A percentile compares a stretch with the other conserved stretches of the same genome.
Evolutionary conservation across 2,888 invertebrate species (phyloP).

Genomic region (Miltochrista miniata): DNA sequence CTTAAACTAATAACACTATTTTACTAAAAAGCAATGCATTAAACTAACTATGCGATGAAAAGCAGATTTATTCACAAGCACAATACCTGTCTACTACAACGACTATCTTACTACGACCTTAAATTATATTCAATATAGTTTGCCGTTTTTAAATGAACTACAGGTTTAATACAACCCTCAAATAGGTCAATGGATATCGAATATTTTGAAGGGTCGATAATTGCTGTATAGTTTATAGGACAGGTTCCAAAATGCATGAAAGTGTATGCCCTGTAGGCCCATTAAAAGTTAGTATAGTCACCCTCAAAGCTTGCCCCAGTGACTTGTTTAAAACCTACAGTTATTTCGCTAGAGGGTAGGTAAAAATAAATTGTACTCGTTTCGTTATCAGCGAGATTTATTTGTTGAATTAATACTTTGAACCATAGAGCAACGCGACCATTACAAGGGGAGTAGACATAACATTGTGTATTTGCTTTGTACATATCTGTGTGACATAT

Average conservation of each 20-base stretch:
- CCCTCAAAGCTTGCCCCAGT: conserved; percentile 45
- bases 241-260: conserved; percentile 52
- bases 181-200: conserved; percentile 4
- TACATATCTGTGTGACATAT: too few species aligned
- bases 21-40: conserved; percentile 26
- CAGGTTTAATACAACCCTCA: neutral
- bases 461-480: too few species aligned
- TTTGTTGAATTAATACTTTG: conserved; percentile 25
- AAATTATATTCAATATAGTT: neutral
- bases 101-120: too few species aligned
- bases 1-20: conserved; percentile 13
- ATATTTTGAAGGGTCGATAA: neutral
- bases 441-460: too few species aligned
- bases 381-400: conserved; percentile 42
- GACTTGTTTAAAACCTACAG: conserved; percentile 50
- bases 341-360: conserved; percentile 48
- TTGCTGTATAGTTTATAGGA: conserved; percentile 43
- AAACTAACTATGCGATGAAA: conserved; percentile 18
- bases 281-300: conserved; percentile 66
- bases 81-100: neutral
- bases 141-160: neutral
- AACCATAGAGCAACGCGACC: too few species aligned
- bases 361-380: conserved; percentile 45
- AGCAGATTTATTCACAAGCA: conserved; percentile 8
- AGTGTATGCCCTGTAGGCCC: conserved; percentile 58